These are phyloP conservation scores for Mythimna loreyi DNA, from an alignment of 2,888 invertebrate species.

Conservation along the genomic window DNA sequence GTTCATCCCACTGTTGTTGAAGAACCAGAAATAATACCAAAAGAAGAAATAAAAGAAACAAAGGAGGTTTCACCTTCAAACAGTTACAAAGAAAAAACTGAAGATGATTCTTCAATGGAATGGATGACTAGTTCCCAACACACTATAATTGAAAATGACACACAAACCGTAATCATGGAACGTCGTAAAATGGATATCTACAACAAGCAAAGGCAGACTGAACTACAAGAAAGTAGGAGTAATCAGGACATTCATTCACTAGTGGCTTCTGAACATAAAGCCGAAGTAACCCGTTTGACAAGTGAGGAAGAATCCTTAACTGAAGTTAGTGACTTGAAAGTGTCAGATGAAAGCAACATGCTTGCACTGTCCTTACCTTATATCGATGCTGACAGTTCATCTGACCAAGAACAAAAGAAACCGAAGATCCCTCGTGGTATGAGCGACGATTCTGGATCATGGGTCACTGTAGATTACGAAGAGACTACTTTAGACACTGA, in stretches of 20 bases:
- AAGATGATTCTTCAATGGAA: slow-evolving; percentile 88
- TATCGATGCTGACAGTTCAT: slow-evolving; percentile 90
- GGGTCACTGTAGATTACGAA: slow-evolving; percentile 93
- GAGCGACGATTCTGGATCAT: slow-evolving; percentile 93
- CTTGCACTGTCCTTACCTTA: slow-evolving; percentile 88
- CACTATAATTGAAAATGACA: slow-evolving; percentile 89
- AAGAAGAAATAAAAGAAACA: slow-evolving; percentile 72
- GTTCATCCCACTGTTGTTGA: slow-evolving; percentile 82
- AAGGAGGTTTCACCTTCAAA: slow-evolving; percentile 82
- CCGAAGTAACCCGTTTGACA: slow-evolving; percentile 88
- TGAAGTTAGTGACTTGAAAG: slow-evolving; percentile 92
- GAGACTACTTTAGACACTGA: slow-evolving; percentile 92
- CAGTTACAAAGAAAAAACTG: slow-evolving; percentile 85
- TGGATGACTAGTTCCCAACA: slow-evolving; percentile 86
- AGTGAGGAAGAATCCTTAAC: slow-evolving; percentile 94
- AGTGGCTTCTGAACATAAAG: slow-evolving; percentile 82
- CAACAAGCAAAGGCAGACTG: slow-evolving; percentile 89
- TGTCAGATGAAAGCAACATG: slow-evolving; percentile 87
- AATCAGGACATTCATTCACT: slow-evolving; percentile 81
- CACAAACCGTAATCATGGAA: slow-evolving; percentile 92
- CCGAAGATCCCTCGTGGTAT: slow-evolving; percentile 85
- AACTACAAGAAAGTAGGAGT: slow-evolving; percentile 83
- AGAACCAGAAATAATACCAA: slow-evolving; percentile 68
- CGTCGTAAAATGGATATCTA: slow-evolving; percentile 91
- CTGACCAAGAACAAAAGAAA: slow-evolving; percentile 85